Evolutionary conservation across 1,140 invertebrate genomes (phyloP).

Genomic region (Mizuhopecten yessoensis): DNA sequence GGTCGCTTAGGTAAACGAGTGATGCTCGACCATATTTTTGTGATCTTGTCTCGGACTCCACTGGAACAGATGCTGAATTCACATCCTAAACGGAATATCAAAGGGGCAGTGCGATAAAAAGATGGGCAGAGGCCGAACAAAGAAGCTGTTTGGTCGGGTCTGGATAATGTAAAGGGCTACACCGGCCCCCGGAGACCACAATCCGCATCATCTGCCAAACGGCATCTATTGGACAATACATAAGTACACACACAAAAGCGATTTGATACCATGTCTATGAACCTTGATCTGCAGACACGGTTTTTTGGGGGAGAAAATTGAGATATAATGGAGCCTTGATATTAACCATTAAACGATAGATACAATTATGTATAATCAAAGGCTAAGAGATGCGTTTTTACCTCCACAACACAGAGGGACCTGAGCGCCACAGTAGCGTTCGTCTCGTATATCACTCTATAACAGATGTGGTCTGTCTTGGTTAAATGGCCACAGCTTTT

Average conservation of each 20-base stretch:
- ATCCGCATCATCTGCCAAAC: constrained; percentile 23
- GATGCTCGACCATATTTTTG: no score
- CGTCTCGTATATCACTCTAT: neutral
- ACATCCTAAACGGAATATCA: no score
- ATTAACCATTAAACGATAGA: neutral
- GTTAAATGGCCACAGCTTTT: neutral
- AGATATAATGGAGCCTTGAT: neutral
- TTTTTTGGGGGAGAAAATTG: constrained; percentile 36
- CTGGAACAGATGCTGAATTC: no score
- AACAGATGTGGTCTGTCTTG: neutral
- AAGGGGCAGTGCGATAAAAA: no score
- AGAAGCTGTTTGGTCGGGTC: no score
- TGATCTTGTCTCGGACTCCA: no score
- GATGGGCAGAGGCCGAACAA: no score
- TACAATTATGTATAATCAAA: neutral
- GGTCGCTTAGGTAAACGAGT: no score
- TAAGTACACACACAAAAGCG: constrained; percentile 9
- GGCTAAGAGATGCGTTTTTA: neutral
- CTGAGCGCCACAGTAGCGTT: neutral
- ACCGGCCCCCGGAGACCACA: neutral
- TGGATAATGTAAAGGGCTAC: neutral
- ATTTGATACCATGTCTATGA: constrained; percentile 4
- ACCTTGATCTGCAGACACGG: constrained; percentile 11
- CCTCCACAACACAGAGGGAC: neutral
- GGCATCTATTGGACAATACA: neutral